A percentile compares a stretch with the other conserved stretches of the same genome.
phyloP scores from a whole-genome alignment of 2,888 invertebrate genomes.

The Endomychus coccineus region DNA sequence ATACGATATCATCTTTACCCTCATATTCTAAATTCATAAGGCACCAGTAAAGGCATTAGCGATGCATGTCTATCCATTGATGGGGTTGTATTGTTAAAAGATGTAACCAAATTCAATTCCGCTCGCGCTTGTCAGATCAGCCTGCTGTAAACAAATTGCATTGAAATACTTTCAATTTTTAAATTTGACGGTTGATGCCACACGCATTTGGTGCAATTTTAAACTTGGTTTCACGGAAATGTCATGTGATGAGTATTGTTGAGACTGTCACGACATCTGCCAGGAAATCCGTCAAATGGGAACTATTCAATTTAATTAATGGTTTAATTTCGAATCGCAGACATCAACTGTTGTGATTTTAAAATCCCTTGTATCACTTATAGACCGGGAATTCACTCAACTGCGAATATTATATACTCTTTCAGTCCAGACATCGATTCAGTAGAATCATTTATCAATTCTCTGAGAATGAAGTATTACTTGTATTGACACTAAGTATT shows the following conservation, averaged over 20 bases:
- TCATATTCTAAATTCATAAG: no score
- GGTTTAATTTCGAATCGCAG: constrained; percentile 35
- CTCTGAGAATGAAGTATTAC: no score
- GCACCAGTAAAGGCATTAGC: constrained; percentile 15
- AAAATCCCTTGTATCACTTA: constrained; percentile 22
- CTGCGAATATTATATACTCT: constrained; percentile 28
- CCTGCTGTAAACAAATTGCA: constrained; percentile 44
- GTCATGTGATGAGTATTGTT: constrained; percentile 40
- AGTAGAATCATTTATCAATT: not conserved
- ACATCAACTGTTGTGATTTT: constrained; percentile 30
- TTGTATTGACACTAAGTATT: no score
- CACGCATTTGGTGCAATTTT: constrained; percentile 32
- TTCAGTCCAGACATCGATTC: constrained; percentile 6
- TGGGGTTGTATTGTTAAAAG: constrained; percentile 41
- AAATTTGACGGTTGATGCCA: constrained; percentile 35
- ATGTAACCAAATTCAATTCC: constrained; percentile 40
- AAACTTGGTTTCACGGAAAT: constrained; percentile 41
- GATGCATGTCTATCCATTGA: constrained; percentile 23
- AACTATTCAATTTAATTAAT: constrained; percentile 42
- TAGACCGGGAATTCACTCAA: no score
- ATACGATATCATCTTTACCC: no score
- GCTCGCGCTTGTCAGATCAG: constrained; percentile 40
- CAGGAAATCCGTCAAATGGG: constrained; percentile 42
- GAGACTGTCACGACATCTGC: constrained; percentile 42
- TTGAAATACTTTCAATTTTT: constrained; percentile 44